Conservation (phyloP, 2,113 vertebrate species). For the Strix aluco region DNA sequence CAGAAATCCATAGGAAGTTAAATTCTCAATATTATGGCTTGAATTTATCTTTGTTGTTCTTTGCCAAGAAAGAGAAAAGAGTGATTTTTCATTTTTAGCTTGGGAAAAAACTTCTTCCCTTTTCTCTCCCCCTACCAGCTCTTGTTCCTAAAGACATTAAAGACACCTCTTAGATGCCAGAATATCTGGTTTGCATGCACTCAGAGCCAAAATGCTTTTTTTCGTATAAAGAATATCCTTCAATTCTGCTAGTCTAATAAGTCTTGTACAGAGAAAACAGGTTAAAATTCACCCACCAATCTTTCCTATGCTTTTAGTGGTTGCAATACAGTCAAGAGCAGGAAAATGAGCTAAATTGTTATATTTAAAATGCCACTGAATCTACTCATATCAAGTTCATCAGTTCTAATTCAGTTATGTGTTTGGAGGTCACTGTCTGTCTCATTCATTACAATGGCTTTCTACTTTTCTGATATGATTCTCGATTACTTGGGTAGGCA, state of each 20-base stretch:
- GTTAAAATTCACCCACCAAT: constrained; percentile 7
- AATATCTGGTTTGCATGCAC: background rate
- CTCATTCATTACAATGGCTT: constrained; percentile 57
- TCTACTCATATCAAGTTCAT: constrained; percentile 52
- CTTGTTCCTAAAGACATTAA: background rate
- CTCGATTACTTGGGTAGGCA: constrained; percentile 53
- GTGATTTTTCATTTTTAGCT: background rate
- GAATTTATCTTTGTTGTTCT: background rate
- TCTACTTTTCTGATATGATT: constrained; percentile 46
- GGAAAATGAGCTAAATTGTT: constrained; percentile 15
- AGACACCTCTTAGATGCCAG: background rate
- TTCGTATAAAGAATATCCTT: background rate
- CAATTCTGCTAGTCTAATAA: background rate
- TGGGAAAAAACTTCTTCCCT: background rate
- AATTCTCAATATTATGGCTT: background rate
- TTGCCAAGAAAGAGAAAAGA: background rate
- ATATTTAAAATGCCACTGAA: constrained; percentile 64
- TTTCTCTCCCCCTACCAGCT: background rate
- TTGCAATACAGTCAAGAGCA: background rate
- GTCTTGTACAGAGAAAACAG: background rate
- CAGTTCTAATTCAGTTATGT: constrained; percentile 65
- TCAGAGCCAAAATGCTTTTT: constrained; percentile 8
- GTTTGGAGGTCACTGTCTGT: constrained; percentile 31
- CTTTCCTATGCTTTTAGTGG: background rate
- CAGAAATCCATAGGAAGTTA: background rate